Base-by-base conservation (phyloP, 2,113 vertebrate genomes). In the Salvator merianae region DNA sequence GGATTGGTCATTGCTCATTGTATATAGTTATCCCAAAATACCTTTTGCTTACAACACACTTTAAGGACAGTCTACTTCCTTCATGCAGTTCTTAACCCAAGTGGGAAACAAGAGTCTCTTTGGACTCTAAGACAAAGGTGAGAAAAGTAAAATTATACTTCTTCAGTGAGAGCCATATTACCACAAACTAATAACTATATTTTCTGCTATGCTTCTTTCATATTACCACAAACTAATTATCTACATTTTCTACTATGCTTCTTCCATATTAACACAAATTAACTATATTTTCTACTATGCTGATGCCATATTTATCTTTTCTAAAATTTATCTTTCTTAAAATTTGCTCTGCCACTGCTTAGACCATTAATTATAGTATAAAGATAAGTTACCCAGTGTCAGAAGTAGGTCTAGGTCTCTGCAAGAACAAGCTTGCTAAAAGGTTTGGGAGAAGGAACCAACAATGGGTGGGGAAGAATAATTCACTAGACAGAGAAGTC, bases 341-440 rank as follows among this genome's bases (percentile, higher is more conserved):
- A 30, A 40, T 47, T 79, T 40, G 18, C 55, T 22, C 70, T 63
- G 32, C 76, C 26, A 59, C 53, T 36, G 69, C 69, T 50, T 78
- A 86, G 38, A 73, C 83, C 84, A 34, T 50, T 88, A 87, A 88
- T 93, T 89, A 90, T 13, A 86, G 77, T 82, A 77, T 77, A 38
- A 20, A 84, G 13, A 30, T 84, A 68, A 84, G n/a, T 84, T 86
- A 86, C 47, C 84, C 82, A 55, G 50, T 78, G 90, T 84, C 68
- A 86, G 50, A 85, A 86, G 88, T 87, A 88, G 65, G 84, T 12
- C 81, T 20, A 26, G 81, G 53, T 55, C 83, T 80, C 30, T 83
- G 79, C 87, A 89, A 89, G 72, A 91, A 89, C 86, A 79, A 10
- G 88, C 90, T 91, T n/a, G 89, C 1, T 65, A 68, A 82, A 69